A percentile compares a stretch with the other conserved stretches of the same genome.
These are phyloP conservation scores for Ptychoptera albimana DNA, from an alignment of 2,888 invertebrate genomes.

Conservation along the genomic window DNA sequence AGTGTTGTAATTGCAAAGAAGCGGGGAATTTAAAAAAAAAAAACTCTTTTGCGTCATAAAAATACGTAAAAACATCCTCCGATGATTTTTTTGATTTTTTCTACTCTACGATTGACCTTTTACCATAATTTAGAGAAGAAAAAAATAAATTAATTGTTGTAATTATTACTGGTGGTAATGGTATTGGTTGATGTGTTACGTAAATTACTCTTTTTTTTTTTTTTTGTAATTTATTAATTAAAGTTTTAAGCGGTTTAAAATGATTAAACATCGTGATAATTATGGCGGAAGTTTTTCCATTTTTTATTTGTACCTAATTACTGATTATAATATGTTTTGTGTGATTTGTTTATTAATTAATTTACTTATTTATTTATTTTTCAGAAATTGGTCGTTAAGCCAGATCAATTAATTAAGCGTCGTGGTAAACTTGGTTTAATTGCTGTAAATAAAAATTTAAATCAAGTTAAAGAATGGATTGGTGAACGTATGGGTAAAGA, in stretches of 20 bases:
- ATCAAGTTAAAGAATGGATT: conserved; percentile 74
- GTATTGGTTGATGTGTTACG: too few relatives aligned
- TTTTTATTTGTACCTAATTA: background rate
- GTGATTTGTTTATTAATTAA: background rate
- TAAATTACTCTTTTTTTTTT: too few relatives aligned
- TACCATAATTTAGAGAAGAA: too few relatives aligned
- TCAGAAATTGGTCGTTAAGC: conserved; percentile 91
- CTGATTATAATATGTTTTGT: background rate
- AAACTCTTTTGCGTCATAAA: too few relatives aligned
- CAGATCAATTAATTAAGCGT: conserved; percentile 96
- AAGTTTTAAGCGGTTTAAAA: background rate
- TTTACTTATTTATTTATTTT: conserved; percentile 11
- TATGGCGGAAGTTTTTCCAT: background rate
- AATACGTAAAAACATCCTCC: too few relatives aligned
- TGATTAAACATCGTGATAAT: background rate
- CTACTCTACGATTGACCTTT: too few relatives aligned
- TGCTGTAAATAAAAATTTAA: conserved; percentile 75
- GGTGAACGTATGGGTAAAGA: conserved; percentile 67
- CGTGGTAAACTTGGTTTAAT: conserved; percentile 95
- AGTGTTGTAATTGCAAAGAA: too few relatives aligned
- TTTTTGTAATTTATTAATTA: too few relatives aligned
- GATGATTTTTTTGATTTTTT: too few relatives aligned
- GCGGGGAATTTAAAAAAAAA: too few relatives aligned
- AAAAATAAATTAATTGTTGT: too few relatives aligned
- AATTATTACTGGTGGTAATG: too few relatives aligned